Conservation (phyloP, 2,113 vertebrate genomes). For the Colossoma macropomum region DNA sequence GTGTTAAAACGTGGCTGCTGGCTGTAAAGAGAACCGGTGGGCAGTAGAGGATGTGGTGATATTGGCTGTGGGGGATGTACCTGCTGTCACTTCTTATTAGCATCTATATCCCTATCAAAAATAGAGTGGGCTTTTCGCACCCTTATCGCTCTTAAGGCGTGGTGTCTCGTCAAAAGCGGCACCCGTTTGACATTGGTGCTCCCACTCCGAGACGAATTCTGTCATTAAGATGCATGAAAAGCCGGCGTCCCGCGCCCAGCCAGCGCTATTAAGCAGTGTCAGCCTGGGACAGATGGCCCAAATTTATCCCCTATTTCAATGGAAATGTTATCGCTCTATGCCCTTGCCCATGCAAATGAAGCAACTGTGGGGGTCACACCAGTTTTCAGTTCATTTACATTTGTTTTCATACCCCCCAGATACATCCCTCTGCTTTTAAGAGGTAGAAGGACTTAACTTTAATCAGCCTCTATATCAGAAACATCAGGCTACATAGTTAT, state of each 20-base stretch:
- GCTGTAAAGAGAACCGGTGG: conserved; percentile 7
- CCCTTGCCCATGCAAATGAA: conserved; percentile 84
- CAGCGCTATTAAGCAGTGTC: conserved; percentile 80
- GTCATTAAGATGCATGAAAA: conserved; percentile 84
- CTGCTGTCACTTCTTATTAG: conserved; percentile 49
- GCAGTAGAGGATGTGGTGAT: conserved; percentile 37
- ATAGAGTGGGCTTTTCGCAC: background rate
- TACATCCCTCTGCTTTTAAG: conserved; percentile 34
- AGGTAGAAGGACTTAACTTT: background rate
- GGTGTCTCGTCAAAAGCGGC: conserved; percentile 42
- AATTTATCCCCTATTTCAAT: conserved; percentile 89
- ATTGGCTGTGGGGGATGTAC: conserved; percentile 22
- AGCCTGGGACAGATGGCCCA: conserved; percentile 88
- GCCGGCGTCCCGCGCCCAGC: conserved; percentile 73
- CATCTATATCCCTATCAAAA: conserved; percentile 29
- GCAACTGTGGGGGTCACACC: conserved; percentile 69
- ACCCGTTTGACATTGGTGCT: conserved; percentile 70
- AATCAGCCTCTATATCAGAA: background rate
- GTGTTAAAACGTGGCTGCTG: background rate
- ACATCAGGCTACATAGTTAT: no score
- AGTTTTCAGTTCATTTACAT: conserved; percentile 67
- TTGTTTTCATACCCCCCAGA: conserved; percentile 54
- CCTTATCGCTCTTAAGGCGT: conserved; percentile 22
- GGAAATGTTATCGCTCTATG: conserved; percentile 84
- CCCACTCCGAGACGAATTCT: conserved; percentile 75